These are phyloP conservation scores for Chrysodeixis includens DNA, from an alignment of 2,888 invertebrate species.

Conservation along the genomic window DNA sequence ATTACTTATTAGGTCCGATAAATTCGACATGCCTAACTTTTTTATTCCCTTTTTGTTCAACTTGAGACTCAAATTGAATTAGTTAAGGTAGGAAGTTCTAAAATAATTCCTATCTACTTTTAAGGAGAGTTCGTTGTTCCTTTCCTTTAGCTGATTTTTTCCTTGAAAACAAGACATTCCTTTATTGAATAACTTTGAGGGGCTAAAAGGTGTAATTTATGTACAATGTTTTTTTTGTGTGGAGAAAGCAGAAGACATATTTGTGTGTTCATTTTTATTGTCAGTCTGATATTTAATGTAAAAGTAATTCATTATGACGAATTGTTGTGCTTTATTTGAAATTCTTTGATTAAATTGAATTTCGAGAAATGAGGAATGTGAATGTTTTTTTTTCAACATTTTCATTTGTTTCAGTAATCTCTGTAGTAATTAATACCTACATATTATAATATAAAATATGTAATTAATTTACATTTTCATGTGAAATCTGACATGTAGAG, in stretches of 20 bases:
- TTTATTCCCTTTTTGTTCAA: conserved; percentile 41
- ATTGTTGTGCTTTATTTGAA: not conserved
- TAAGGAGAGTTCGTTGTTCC: conserved; percentile 43
- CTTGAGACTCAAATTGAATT: conserved; percentile 55
- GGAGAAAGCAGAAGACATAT: not conserved
- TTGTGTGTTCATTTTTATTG: not conserved
- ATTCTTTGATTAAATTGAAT: not conserved
- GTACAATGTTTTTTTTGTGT: conserved; percentile 20
- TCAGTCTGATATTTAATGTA: not conserved
- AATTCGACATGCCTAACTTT: conserved; percentile 47
- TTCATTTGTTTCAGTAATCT: not conserved
- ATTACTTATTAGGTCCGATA: conserved; percentile 39
- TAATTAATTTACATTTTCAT: no score
- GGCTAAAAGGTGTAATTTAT: conserved; percentile 42
- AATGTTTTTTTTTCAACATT: not conserved
- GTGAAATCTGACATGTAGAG: not conserved
- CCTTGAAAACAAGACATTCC: conserved; percentile 46
- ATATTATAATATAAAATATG: not conserved
- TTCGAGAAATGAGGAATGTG: not conserved
- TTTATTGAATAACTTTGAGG: conserved; percentile 54
- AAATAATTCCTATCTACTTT: conserved; percentile 57
- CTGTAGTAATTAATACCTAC: no score
- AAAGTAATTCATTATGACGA: not conserved
- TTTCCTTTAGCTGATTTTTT: conserved; percentile 45
- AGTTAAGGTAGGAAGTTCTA: conserved; percentile 56